These are phyloP conservation scores for Ophiothrix spiculata DNA, from an alignment of 35 echinoderm and acorn worm genomes.

Conservation along the genomic window DNA sequence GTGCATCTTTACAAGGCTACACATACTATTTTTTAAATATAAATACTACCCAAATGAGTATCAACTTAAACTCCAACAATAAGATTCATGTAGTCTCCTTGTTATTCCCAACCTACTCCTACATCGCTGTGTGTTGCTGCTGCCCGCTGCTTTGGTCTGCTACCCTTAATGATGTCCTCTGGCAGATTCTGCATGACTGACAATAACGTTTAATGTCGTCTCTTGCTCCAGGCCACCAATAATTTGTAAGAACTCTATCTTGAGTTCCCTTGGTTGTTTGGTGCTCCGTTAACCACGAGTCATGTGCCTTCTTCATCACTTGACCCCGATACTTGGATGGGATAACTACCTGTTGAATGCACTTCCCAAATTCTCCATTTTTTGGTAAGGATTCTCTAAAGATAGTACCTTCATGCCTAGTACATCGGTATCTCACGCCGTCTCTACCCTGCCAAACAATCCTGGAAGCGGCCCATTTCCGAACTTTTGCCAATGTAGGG, in stretches of 20 bases:
- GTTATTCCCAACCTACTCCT: constrained; percentile 46
- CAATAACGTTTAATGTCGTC: constrained; percentile 41
- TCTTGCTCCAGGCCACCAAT: constrained; percentile 52
- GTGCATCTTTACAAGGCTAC: too few species aligned
- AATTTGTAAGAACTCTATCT: constrained; percentile 28
- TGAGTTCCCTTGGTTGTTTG: constrained; percentile 29
- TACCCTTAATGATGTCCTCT: constrained; percentile 32
- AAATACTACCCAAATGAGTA: too few species aligned
- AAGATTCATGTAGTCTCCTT: too few species aligned
- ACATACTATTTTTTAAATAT: too few species aligned
- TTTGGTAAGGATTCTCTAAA: constrained; percentile 39
- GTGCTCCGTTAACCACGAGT: constrained; percentile 33
- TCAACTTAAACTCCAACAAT: too few species aligned
- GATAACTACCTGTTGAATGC: constrained; percentile 36
- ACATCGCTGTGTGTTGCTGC: constrained; percentile 19
- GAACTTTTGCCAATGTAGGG: not conserved
- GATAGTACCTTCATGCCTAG: constrained; percentile 12
- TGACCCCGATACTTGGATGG: constrained; percentile 26
- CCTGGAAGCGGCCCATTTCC: not conserved
- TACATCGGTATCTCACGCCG: not conserved
- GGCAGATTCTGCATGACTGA: constrained; percentile 57
- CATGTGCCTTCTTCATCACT: constrained; percentile 41
- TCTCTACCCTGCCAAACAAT: not conserved
- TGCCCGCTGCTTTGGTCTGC: too few species aligned
- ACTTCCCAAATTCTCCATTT: constrained; percentile 24